Evolutionary conservation across 2,888 invertebrate genomes (phyloP), one percentile per base, ranked within the genome.

Genomic region (Troilus luridus): DNA sequence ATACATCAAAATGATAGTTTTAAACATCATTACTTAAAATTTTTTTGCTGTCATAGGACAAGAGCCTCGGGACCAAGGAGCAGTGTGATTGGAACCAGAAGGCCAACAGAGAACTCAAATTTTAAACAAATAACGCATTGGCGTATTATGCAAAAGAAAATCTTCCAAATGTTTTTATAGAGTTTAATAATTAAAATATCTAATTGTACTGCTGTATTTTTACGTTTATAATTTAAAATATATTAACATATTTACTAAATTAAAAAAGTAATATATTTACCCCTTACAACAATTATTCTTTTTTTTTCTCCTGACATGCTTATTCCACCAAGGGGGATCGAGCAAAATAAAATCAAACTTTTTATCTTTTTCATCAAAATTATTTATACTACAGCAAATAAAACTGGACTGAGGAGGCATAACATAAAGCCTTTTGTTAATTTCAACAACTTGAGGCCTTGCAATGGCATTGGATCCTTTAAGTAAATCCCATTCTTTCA

Each of bases 291-390:
- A 93, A 94, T 95, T 95, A 91, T 95, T 95, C 93, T 95, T 95
- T 93, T 96, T 97, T 93, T 97, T 95, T 92, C 99, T 95, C 93
- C 98, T 96, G 88, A 99, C 98, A 92, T 98, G 98, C 94, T 98
- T 98, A 94, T 99, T 99, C 95, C 97, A 96, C 99, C 99, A 99
- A 0, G 99, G 99, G 62, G 99, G 99, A 95, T 99, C 99, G 93
- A 98, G 95, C 27, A 99, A 94, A 90, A 99, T 95, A 90, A 98
- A 95, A 94, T 98, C 97, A 95, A 96, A 99, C 92, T 95, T 94
- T 12, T 95, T 94, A 91, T 95, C 94, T 58, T 94, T 93, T 88
- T 85, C n/a, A n/a, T 54, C 6, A 11, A 85, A 85, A 92, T 96
- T 95, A 27, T 94, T 95, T 92, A 97, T 95, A 93, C 96, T 95